Conservation (phyloP, 2,888 invertebrate genomes). For the Hybos culiciformis region DNA sequence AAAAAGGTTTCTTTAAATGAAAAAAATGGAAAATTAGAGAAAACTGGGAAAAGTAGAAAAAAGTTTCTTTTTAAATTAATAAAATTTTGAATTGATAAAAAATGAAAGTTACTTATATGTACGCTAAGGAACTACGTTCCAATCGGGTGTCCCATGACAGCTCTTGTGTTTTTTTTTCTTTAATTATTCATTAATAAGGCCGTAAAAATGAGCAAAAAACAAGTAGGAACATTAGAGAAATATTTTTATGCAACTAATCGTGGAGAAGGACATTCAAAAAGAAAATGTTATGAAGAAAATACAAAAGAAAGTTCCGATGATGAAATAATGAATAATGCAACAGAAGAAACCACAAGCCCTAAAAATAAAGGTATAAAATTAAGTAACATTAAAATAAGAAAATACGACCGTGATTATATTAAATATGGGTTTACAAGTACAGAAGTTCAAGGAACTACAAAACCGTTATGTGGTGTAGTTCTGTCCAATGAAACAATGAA, state of each 20-base stretch:
- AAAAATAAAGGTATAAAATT: constrained; percentile 1
- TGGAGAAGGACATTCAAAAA: background rate
- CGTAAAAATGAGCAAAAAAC: constrained; percentile 1
- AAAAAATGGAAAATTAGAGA: too few species aligned
- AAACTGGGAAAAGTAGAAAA: too few species aligned
- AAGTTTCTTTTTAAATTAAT: too few species aligned
- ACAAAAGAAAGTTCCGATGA: background rate
- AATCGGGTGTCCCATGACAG: too few species aligned
- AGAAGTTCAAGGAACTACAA: constrained; percentile 1
- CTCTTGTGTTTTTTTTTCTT: background rate
- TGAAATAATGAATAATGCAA: background rate
- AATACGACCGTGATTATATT: constrained; percentile 1
- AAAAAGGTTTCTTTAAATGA: too few species aligned
- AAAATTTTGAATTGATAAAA: too few species aligned
- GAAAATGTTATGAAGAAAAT: background rate
- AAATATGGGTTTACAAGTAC: background rate
- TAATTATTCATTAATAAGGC: background rate
- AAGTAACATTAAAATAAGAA: background rate
- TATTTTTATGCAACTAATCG: constrained; percentile 1
- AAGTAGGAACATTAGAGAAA: background rate
- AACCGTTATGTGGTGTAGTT: background rate
- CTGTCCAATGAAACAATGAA: background rate
- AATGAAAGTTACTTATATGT: too few species aligned
- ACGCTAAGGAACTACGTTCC: too few species aligned
- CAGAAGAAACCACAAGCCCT: background rate